phyloP scores from a whole-genome alignment of 2,113 vertebrate genomes.

The Rallus limicola region DNA sequence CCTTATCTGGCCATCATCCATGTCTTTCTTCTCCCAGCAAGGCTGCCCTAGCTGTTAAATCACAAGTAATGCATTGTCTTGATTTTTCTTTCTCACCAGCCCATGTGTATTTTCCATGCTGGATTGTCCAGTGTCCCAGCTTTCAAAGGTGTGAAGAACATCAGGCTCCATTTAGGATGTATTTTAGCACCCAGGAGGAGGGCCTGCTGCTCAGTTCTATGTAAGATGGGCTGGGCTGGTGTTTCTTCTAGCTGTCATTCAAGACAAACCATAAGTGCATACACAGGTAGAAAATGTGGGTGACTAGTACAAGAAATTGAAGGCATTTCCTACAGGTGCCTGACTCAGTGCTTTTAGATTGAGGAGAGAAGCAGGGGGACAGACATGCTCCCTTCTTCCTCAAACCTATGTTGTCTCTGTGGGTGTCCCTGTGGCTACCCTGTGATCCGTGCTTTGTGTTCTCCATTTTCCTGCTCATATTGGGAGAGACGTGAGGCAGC shows the following conservation, averaged over 20 bases:
- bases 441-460: background rate
- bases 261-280: background rate
- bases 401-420: rapidly evolving
- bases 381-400: background rate
- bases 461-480: background rate
- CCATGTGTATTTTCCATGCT: background rate
- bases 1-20: background rate
- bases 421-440: background rate
- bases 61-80: background rate
- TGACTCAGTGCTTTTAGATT: background rate
- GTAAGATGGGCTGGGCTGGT: background rate
- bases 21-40: background rate
- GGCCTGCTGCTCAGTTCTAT: background rate
- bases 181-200: background rate
- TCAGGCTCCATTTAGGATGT: background rate
- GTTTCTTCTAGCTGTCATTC: background rate
- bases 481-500: background rate
- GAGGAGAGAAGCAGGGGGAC: background rate
- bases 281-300: background rate
- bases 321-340: background rate
- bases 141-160: background rate
- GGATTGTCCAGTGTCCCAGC: background rate
- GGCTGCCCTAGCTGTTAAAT: background rate
- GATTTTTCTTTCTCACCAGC: background rate
- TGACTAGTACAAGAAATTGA: background rate